Evolutionary conservation across 2,113 vertebrate species (phyloP).

Genomic region (Cynoglossus semilaevis): DNA sequence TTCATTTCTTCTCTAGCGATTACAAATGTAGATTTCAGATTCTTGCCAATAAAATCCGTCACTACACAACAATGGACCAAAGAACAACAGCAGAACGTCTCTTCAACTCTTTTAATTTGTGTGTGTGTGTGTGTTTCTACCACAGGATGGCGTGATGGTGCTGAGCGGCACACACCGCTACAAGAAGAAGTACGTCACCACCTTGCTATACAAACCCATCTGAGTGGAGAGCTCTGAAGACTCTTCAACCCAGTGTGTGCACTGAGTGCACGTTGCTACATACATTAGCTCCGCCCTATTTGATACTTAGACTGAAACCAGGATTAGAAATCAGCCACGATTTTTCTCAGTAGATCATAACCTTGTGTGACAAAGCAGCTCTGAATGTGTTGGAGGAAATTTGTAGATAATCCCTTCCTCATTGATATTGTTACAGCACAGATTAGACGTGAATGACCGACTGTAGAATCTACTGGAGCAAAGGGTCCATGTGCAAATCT

Average conservation of each 20-base stretch:
- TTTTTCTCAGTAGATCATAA: too few relatives aligned
- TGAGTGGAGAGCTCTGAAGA: conserved; percentile 44
- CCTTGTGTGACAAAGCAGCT: not conserved
- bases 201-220: conserved; percentile 82
- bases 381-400: too few relatives aligned
- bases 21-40: too few relatives aligned
- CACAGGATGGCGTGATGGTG: conserved; percentile 95
- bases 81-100: not conserved
- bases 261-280: conserved; percentile 46
- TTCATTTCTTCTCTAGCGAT: too few relatives aligned
- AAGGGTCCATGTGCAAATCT: too few relatives aligned
- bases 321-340: not conserved
- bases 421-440: too few relatives aligned
- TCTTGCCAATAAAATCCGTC: too few relatives aligned
- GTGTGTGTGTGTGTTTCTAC: not conserved
- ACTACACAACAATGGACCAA: too few relatives aligned
- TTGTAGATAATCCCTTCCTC: too few relatives aligned
- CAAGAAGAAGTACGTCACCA: conserved; percentile 99
- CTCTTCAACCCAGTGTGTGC: conserved; percentile 10
- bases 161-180: conserved; percentile 96
- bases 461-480: too few relatives aligned
- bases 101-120: not conserved
- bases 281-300: conserved; percentile 21
- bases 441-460: too few relatives aligned
- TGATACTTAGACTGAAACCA: not conserved